Conservation (phyloP, 2,113 vertebrate species). For the Fregetta grallaria region DNA sequence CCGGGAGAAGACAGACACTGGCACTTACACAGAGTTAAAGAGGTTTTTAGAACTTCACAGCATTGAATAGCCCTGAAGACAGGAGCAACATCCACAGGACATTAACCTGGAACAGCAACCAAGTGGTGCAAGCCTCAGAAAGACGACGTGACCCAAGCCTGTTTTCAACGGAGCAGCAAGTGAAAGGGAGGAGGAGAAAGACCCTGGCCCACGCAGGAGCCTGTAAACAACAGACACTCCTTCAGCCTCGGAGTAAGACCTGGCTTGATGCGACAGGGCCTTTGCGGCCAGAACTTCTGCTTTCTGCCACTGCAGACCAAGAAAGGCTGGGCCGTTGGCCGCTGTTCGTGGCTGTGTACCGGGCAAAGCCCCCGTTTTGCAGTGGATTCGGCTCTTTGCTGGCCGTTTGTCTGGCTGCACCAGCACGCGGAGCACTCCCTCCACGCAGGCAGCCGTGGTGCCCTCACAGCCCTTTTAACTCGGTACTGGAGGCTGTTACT, state of each 20-base stretch:
- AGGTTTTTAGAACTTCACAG: not conserved
- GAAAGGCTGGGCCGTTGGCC: not conserved
- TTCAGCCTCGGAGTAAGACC: not conserved
- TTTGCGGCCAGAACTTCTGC: rapidly evolving
- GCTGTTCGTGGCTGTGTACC: rapidly evolving
- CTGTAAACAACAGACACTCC: not conserved
- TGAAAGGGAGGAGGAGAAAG: not conserved
- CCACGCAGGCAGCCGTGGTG: not conserved
- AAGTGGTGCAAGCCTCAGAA: not conserved
- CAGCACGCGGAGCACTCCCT: rapidly evolving
- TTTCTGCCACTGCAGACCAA: not conserved
- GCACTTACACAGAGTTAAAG: not conserved
- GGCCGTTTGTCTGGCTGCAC: not conserved
- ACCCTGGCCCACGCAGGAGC: not conserved
- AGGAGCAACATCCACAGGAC: not conserved
- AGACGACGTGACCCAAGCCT: not conserved
- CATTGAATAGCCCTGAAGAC: not conserved
- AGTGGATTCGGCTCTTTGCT: not conserved
- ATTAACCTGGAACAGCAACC: not conserved
- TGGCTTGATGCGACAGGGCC: not conserved
- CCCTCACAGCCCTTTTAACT: not conserved
- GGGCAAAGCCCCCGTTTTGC: not conserved
- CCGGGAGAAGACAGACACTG: not conserved
- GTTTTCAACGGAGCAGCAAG: not conserved
- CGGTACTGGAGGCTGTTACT: not conserved